Conservation (phyloP, 2,797 vertebrate species). For the Tauraco hartlaubi region DNA sequence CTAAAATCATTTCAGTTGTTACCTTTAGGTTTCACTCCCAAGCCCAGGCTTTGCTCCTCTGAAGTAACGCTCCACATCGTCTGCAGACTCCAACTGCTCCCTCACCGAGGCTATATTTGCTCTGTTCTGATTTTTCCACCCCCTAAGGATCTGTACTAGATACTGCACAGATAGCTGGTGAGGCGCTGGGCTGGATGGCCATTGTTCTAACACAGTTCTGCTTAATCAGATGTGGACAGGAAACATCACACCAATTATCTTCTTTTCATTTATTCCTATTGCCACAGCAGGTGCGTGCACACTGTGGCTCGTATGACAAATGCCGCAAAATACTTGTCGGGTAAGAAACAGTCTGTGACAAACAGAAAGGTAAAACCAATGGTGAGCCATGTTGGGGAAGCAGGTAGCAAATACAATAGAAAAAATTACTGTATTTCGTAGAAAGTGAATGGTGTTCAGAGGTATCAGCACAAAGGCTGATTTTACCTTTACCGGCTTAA, state of each 20-base stretch:
- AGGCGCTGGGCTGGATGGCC: not conserved
- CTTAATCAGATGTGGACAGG: not conserved
- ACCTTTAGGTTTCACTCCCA: constrained; percentile 42
- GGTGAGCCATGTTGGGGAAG: not conserved
- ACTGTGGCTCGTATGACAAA: not conserved
- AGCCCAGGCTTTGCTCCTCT: not conserved
- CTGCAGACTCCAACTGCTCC: constrained; percentile 4
- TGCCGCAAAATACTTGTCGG: not conserved
- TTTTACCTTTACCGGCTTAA: not conserved
- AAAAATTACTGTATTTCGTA: not conserved
- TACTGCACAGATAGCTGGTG: not conserved
- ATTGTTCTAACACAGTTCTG: not conserved
- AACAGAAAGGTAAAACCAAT: not conserved
- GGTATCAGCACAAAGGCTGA: not conserved
- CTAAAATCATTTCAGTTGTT: constrained; percentile 43
- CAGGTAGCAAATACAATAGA: not conserved
- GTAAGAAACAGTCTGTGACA: not conserved
- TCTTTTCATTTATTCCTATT: not conserved
- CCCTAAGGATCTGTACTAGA: constrained; percentile 56
- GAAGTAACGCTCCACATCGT: not conserved
- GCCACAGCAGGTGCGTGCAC: not conserved
- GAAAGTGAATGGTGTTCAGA: not conserved
- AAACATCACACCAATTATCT: not conserved
- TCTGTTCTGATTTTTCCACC: constrained; percentile 40
- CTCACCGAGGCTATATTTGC: constrained; percentile 16